A percentile compares a stretch with the other conserved stretches of the same genome.
Evolutionary conservation across 2,797 vertebrate genomes (phyloP).

Genomic region (Gallirallus australis): DNA sequence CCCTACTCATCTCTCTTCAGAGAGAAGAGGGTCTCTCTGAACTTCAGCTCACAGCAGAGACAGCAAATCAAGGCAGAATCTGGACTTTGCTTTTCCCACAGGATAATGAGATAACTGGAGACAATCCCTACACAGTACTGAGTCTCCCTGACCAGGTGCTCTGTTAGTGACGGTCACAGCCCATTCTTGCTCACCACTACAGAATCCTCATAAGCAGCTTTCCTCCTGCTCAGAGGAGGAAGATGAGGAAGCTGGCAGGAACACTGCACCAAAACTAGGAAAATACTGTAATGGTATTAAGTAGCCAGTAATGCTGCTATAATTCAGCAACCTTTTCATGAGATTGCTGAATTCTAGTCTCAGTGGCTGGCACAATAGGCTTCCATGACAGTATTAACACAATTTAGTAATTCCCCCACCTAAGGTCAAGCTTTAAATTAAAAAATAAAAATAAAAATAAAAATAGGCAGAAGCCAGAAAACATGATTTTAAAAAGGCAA

Average conservation of each 20-base stretch:
- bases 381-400: not conserved
- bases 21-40: not conserved
- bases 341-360: rapidly evolving
- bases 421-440: not conserved
- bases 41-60: not conserved
- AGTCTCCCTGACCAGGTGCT: not conserved
- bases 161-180: not conserved
- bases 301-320: not conserved
- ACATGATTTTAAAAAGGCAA: not conserved
- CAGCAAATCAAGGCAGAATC: rapidly evolving
- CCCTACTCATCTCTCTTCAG: not conserved
- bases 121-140: rapidly evolving
- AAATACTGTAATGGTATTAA: not conserved
- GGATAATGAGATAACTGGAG: rapidly evolving
- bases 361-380: not conserved
- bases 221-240: rapidly evolving
- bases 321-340: not conserved
- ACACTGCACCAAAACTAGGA: not conserved
- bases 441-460: not conserved
- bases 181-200: not conserved
- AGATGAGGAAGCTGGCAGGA: not conserved
- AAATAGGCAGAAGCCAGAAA: not conserved
- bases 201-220: not conserved
- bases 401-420: not conserved
- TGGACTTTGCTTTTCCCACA: not conserved